phyloP scores from a whole-genome alignment of 2,888 invertebrate species.

The Linnaemya vulpina region DNA sequence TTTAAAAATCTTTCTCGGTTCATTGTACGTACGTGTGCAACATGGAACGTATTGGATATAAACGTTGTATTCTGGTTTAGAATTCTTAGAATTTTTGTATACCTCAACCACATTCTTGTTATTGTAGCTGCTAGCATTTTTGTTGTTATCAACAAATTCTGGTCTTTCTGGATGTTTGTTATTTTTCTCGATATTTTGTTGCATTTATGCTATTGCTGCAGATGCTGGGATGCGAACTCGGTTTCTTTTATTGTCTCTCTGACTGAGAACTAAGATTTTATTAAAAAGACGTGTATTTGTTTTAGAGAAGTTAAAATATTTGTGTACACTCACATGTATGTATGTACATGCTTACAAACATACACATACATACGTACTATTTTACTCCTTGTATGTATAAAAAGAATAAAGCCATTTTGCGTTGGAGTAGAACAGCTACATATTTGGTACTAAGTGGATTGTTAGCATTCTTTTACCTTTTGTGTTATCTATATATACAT shows the following conservation, averaged over 20 bases:
- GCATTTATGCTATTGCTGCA: not conserved
- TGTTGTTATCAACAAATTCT: slow-evolving; percentile 15
- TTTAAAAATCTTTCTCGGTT: slow-evolving; percentile 32
- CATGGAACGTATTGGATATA: slow-evolving; percentile 23
- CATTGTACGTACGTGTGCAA: slow-evolving; percentile 52
- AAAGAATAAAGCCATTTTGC: not conserved
- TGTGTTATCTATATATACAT: slow-evolving; percentile 27
- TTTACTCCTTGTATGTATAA: too few species aligned
- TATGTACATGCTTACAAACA: too few species aligned
- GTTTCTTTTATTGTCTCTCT: not conserved
- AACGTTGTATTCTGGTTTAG: slow-evolving; percentile 65
- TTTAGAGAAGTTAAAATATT: not conserved
- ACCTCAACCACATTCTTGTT: slow-evolving; percentile 61
- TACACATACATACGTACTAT: too few species aligned
- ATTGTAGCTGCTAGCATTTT: slow-evolving; percentile 7
- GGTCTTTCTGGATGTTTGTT: slow-evolving; percentile 53
- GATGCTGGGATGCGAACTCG: slow-evolving; percentile 33
- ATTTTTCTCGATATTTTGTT: not conserved
- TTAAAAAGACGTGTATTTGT: not conserved
- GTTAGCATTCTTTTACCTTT: slow-evolving; percentile 52
- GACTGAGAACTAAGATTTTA: slow-evolving; percentile 15
- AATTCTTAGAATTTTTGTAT: slow-evolving; percentile 69
- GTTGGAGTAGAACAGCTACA: slow-evolving; percentile 38
- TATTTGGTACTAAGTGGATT: slow-evolving; percentile 31
- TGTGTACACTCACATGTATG: not conserved